A percentile compares a stretch with the other conserved stretches of the same genome.
phyloP scores from a whole-genome alignment of 2,113 vertebrate genomes.

The Silurus glanis region DNA sequence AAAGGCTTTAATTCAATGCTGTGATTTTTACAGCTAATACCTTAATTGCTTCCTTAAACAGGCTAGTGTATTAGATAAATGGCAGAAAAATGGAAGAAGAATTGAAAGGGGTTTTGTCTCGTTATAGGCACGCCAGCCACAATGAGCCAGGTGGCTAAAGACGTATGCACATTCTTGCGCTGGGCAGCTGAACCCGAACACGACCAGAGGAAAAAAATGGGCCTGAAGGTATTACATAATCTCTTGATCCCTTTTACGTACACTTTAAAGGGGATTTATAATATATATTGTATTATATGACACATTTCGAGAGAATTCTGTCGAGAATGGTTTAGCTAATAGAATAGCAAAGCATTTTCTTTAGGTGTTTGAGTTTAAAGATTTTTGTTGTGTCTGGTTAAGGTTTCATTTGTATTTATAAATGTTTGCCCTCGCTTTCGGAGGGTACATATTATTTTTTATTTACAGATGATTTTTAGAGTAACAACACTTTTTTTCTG shows the following conservation, averaged over 20 bases:
- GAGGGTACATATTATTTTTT: not conserved
- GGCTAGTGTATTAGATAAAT: not conserved
- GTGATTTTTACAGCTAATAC: not conserved
- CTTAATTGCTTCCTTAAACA: not conserved
- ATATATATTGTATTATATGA: not conserved
- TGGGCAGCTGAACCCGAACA: constrained; percentile 90
- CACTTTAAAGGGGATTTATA: not conserved
- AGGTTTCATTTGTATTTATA: no score
- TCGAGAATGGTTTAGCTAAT: not conserved
- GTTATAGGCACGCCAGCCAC: constrained; percentile 86
- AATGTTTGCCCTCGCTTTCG: not conserved
- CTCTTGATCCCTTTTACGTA: not conserved
- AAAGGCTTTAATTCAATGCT: not conserved
- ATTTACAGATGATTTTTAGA: not conserved
- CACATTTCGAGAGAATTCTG: not conserved
- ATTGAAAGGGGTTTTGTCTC: not conserved
- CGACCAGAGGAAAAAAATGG: constrained; percentile 90
- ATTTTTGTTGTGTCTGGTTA: not conserved
- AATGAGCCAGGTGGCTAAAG: constrained; percentile 93
- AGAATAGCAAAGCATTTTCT: not conserved
- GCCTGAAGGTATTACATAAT: constrained; percentile 78
- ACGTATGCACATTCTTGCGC: constrained; percentile 87
- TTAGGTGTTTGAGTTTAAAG: not conserved
- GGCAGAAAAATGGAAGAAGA: not conserved
- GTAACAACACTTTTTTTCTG: not conserved